Evolutionary conservation across 2,888 invertebrate species (phyloP).

Genomic region (Scrobipalpa atriplicella): DNA sequence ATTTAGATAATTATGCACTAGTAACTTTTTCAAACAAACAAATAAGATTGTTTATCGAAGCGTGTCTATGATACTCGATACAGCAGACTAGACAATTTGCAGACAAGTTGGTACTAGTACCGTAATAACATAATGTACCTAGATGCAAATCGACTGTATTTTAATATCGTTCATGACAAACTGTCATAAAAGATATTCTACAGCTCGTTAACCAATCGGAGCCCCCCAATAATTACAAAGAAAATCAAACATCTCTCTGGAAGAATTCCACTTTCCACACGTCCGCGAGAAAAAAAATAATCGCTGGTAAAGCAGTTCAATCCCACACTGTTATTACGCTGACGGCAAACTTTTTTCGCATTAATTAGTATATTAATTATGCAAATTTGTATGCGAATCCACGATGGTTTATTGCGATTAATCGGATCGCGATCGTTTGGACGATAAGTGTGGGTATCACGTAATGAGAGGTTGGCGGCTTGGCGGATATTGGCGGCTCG

Average conservation of each 20-base stretch:
- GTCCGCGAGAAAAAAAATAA: slow-evolving; percentile 36
- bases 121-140: slow-evolving; percentile 30
- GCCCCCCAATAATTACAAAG: slow-evolving; percentile 54
- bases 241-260: slow-evolving; percentile 39
- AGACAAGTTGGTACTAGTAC: background rate
- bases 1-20: slow-evolving; percentile 25
- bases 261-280: slow-evolving; percentile 58
- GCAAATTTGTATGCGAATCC: slow-evolving; percentile 77
- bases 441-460: slow-evolving; percentile 36
- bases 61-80: slow-evolving; percentile 41
- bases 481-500: background rate
- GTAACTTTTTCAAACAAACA: slow-evolving; percentile 13
- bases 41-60: slow-evolving; percentile 40
- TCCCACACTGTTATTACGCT: slow-evolving; percentile 66
- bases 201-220: slow-evolving; percentile 48
- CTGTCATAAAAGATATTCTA: slow-evolving; percentile 43
- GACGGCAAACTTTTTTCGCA: slow-evolving; percentile 58
- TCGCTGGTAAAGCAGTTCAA: slow-evolving; percentile 39
- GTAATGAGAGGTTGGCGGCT: slow-evolving; percentile 28
- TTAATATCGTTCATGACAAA: slow-evolving; percentile 46
- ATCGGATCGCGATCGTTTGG: slow-evolving; percentile 66
- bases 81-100: slow-evolving; percentile 8
- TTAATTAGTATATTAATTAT: slow-evolving; percentile 80
- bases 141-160: slow-evolving; percentile 41
- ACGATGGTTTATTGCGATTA: slow-evolving; percentile 74